Evolutionary conservation across 2,113 vertebrate genomes (phyloP), one percentile per base, ranked within the genome.

Genomic region (Labeo catla): DNA sequence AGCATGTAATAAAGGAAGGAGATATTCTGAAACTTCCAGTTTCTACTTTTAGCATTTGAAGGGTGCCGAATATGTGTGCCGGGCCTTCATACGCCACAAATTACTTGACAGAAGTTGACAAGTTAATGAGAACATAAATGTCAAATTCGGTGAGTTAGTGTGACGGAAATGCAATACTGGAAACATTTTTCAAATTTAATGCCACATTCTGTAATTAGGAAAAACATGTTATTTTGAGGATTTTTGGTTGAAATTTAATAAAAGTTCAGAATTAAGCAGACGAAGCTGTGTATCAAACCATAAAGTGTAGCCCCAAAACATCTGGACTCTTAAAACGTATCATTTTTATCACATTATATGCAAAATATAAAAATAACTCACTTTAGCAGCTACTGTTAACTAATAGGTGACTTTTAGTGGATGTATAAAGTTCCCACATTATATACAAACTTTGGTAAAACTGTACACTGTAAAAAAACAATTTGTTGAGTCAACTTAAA

Each of bases 101-200:
- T 76, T 8, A 47, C 73, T 76, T 76, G 73, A 76, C 73, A 49
- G 21, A 76, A 76, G n/a, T 76, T 50, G 73, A 76, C 73, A 76
- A 76, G 73, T 76, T 54, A 77, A 77, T 77, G 76, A 54, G 76
- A 77, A 77, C 76, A 77, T 77, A 34, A 77, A 77, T 54, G 76
- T 77, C 73, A 76, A 76, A 76, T 50, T 49, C 45, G 45, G 73
- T 2, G n/a, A 76, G 73, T 23, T 50, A n/a, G 73, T 23, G 73
- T 28, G 73, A 76, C 12, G 45, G 45, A 50, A 76, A 76, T 76
- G 45, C 45, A 76, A 76, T 76, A 28, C 72, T 23, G 72, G 72
- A 76, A 50, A 76, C n/a, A n/a, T 11, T 73, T 73, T 45, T 73
- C 19, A 68, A 36, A 68, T 68, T 68, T 68, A 68, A 68, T 68